These are phyloP conservation scores for Cervus canadensis DNA, from an alignment of 2,113 vertebrate species.

Conservation along the genomic window DNA sequence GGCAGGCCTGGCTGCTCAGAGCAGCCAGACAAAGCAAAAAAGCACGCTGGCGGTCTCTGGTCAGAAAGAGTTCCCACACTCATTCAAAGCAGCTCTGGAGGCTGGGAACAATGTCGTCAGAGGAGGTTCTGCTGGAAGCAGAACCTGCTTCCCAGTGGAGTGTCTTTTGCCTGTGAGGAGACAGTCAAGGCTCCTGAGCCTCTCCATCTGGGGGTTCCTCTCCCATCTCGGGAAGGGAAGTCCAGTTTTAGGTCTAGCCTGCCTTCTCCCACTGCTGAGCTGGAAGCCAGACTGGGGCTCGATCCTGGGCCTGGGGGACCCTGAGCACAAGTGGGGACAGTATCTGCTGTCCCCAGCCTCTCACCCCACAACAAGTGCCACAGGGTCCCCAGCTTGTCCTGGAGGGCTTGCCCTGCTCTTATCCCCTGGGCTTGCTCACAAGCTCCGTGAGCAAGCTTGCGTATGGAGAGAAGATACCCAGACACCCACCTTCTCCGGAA, in stretches of 20 bases:
- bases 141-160: not conserved
- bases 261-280: not conserved
- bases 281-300: not conserved
- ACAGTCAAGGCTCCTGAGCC: not conserved
- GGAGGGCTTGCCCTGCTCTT: not conserved
- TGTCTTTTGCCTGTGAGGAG: not conserved
- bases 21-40: not conserved
- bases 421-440: not conserved
- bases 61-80: not conserved
- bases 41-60: not conserved
- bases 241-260: not conserved
- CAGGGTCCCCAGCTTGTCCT: not conserved
- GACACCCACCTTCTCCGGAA: not conserved
- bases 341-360: not conserved
- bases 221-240: not conserved
- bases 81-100: not conserved
- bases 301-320: not conserved
- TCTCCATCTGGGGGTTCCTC: not conserved
- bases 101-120: rapidly evolving
- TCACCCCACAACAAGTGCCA: not conserved
- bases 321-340: not conserved
- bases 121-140: not conserved
- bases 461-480: not conserved
- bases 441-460: not conserved
- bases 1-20: not conserved